Evolutionary conservation across 2,888 invertebrate species (phyloP), one percentile per base, ranked within the genome.

Genomic region (Eurytoma adleriae): DNA sequence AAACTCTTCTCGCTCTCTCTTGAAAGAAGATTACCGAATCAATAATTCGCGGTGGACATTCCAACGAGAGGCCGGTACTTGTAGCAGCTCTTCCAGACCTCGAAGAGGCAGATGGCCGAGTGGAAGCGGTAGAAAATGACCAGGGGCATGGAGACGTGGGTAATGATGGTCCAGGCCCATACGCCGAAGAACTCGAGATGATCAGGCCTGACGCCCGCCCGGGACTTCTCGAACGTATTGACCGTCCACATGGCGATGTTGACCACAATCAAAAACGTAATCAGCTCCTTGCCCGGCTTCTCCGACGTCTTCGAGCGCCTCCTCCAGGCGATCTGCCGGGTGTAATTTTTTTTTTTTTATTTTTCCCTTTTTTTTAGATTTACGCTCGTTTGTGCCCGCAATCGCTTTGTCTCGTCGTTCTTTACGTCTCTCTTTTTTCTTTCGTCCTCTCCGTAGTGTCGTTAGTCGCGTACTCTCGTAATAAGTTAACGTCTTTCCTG

Each of bases 91-190:
- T 97, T 97, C 97, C 97, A 98, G 78, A 98, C 96, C 90, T 97
- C 97, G 87, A 97, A 97, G 24, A 98, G 93, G 90, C 97, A 97
- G 85, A 97, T 97, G 0, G 97, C 96, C 2, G 97, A 97, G 90
- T 97, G 97, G 88, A 97, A 97, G 61, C 97, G 92, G 91, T 96
- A 97, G 91, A 97, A 97, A 85, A 97, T 97, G 0, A 96, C 96
- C 67, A 97, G 91, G 0, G 97, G 97, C 94, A 96, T 96, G 0
- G 96, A 96, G 0, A 97, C 95, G 88, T 97, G 96, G 0, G 96
- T 96, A 85, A 97, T 96, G 84, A 97, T 96, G 0, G 96, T 96
- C 97, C 97, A 97, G 2, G 96, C 96, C 96, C 96, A 96, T 0
- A 95, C 93, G 0, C 96, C 96, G 88, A 95, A 97, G 91, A 97